Evolutionary conservation across 2,888 invertebrate genomes (phyloP).

Genomic region (Artemia sinica): DNA sequence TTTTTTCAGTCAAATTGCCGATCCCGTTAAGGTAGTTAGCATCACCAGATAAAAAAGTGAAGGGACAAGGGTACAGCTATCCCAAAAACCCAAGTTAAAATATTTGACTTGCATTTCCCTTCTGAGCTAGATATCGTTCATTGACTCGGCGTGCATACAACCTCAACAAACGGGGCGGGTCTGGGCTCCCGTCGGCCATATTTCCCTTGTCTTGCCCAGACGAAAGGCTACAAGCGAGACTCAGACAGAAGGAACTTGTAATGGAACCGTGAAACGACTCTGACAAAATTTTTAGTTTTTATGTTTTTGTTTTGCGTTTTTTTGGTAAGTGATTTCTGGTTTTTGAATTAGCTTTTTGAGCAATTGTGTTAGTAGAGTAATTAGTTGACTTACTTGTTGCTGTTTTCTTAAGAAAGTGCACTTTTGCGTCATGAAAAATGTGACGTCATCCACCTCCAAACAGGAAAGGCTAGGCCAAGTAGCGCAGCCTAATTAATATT

Average conservation of each 20-base stretch:
- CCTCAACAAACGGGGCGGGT: slow-evolving; percentile 13
- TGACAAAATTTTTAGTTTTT: neutral
- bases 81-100: no score
- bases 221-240: slow-evolving; percentile 4
- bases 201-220: slow-evolving; percentile 14
- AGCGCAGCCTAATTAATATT: no score
- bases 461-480: no score
- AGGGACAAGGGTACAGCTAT: no score
- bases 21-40: no score
- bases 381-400: neutral
- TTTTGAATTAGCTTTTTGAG: neutral
- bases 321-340: neutral
- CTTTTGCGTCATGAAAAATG: no score
- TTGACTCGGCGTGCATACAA: slow-evolving; percentile 10
- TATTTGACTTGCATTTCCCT: neutral
- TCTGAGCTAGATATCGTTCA: slow-evolving; percentile 9
- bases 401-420: no score
- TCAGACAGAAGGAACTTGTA: slow-evolving; percentile 8
- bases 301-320: neutral
- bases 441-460: no score
- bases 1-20: no score
- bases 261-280: slow-evolving; percentile 8
- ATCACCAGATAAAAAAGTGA: no score
- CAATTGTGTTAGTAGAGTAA: neutral
- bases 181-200: slow-evolving; percentile 6